phyloP scores from a whole-genome alignment of 1,140 invertebrate species.

The Bombus consobrinus region DNA sequence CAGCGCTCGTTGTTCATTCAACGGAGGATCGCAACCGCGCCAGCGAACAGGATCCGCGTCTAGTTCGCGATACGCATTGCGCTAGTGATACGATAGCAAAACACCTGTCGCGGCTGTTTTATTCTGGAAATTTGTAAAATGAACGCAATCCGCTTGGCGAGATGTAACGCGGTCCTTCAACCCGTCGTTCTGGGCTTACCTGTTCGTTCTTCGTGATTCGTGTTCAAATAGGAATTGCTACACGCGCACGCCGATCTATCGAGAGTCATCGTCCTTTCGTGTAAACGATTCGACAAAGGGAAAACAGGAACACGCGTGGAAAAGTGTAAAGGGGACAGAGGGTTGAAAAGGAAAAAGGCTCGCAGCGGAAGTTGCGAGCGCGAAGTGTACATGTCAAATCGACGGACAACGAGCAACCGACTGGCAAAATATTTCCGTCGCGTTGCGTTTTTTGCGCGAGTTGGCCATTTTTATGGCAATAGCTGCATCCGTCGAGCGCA shows the following conservation, averaged over 20 bases:
- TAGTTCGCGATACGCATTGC: slow-evolving; percentile 3
- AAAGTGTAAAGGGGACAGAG: no score
- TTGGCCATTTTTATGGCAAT: slow-evolving; percentile 2
- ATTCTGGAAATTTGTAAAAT: slow-evolving; percentile 58
- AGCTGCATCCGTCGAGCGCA: slow-evolving; percentile 16
- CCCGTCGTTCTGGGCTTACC: slow-evolving; percentile 38
- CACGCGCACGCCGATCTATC: slow-evolving; percentile 21
- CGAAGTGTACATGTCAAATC: slow-evolving; percentile 5
- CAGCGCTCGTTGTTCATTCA: slow-evolving; percentile 8
- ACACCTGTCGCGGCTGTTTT: slow-evolving; percentile 42
- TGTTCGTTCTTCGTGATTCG: slow-evolving; percentile 59
- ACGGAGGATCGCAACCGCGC: not conserved
- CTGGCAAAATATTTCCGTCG: slow-evolving; percentile 29
- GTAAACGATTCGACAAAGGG: slow-evolving; percentile 2
- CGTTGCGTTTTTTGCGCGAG: slow-evolving; percentile 25
- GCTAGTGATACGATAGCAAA: slow-evolving; percentile 33
- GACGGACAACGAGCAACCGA: not conserved
- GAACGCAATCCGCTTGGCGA: slow-evolving; percentile 57
- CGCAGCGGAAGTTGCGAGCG: slow-evolving; percentile 4
- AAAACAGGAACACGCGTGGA: not conserved
- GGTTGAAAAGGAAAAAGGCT: not conserved
- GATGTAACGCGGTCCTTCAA: slow-evolving; percentile 68
- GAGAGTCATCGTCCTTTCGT: slow-evolving; percentile 25
- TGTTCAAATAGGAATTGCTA: slow-evolving; percentile 50
- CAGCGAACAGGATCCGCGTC: slow-evolving; percentile 41